These are phyloP conservation scores for Chrysocyon brachyurus DNA, from an alignment of 2,797 vertebrate genomes.

Conservation along the genomic window DNA sequence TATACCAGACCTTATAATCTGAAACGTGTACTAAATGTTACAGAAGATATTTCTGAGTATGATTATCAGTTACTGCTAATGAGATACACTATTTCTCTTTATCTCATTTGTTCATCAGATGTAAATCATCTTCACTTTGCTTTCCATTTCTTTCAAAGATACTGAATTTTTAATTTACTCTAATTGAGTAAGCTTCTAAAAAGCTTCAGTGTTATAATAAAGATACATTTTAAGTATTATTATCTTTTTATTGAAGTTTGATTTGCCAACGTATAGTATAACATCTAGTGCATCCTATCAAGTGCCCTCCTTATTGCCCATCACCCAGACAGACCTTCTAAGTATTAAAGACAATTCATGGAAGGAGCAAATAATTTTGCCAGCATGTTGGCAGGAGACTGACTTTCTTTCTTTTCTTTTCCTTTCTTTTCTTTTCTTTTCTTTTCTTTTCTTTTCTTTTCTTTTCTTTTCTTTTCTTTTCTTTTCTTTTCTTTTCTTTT, in stretches of 20 bases:
- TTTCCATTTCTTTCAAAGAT: conserved; percentile 7
- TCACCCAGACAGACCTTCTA: background rate
- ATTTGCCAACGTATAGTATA: too few relatives aligned
- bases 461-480: too few relatives aligned
- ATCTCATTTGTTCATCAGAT: background rate
- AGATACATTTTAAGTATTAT: background rate
- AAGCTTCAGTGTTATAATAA: background rate
- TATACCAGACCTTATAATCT: background rate
- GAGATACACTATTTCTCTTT: background rate
- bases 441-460: too few relatives aligned
- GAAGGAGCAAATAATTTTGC: background rate
- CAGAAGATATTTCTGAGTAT: background rate
- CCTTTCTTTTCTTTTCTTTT: background rate
- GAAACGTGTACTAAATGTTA: background rate
- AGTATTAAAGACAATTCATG: background rate
- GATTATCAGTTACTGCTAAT: background rate
- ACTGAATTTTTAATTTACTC: background rate
- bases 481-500: too few relatives aligned
- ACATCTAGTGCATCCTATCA: too few relatives aligned
- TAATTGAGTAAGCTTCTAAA: background rate
- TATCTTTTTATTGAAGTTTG: too few relatives aligned
- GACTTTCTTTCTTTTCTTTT: too few relatives aligned
- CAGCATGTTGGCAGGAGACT: background rate
- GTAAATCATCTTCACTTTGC: conserved; percentile 20
- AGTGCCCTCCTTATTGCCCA: too few relatives aligned